Base-by-base conservation (phyloP, 1,140 invertebrate genomes). In the Agraylea sexmaculata region DNA sequence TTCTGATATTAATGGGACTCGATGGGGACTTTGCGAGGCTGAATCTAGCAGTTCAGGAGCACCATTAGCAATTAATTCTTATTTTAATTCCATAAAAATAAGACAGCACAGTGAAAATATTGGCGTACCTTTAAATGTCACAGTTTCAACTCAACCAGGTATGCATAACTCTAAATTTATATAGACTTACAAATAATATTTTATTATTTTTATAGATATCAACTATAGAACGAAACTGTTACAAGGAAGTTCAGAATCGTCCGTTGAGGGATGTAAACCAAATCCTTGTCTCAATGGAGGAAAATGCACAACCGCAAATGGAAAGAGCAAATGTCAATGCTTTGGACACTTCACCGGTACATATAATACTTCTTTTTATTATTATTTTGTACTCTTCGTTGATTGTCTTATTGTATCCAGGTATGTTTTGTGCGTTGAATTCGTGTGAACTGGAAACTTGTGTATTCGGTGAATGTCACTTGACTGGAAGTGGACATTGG, bases 361-460 rank as follows among this genome's bases (percentile, higher is more conserved):
- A 30, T n/a, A n/a, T 30, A 30, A 30, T 30, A 30, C 16, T 30
- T n/a, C 5, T 13, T 30, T 30, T 30, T 30, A 30, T 30, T 27
- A 7, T 7, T n/a, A 8, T 27, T 27, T 8, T 27, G 23, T 27
- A 27, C n/a, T n/a, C 7, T 8, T 17, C 12, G 30, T 2, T 2
- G 16, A 16, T 20, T 32, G 7, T 40, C 22, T 23, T 1, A 10
- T 53, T 49, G 40, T 50, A 50, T 53, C 19, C 55, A 78, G 77
- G 78, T 15, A 61, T 75, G 43, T 78, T 81, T 55, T 82, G 80
- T 55, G 69, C 73, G 19, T 55, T 83, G 23, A 80, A 73, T 2
- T 64, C 77, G 23, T 85, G 81, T 57, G 78, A 83, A 50, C 50
- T 77, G 13, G 71, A 77, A 7, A 78, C 80, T 0, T 85, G 81